A percentile compares a stretch with the other conserved stretches of the same genome.
phyloP scores from a whole-genome alignment of 2,888 invertebrate species.

The Notodonta ziczac region DNA sequence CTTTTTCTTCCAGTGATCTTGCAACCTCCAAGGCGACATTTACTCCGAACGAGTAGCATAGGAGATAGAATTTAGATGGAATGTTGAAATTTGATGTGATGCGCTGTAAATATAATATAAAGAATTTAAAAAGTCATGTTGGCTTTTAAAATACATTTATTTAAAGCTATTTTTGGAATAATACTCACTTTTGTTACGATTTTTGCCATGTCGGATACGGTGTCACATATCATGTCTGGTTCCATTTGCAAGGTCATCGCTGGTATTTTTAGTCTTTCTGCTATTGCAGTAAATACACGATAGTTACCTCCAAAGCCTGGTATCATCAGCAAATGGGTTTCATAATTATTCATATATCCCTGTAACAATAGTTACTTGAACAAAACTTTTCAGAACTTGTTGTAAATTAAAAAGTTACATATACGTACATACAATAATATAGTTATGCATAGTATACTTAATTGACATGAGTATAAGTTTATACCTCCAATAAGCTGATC shows the following conservation, averaged over 20 bases:
- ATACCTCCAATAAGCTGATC: too few species aligned
- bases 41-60: slow-evolving; percentile 61
- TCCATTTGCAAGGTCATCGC: slow-evolving; percentile 51
- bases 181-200: too few species aligned
- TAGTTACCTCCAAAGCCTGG: slow-evolving; percentile 64
- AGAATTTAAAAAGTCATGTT: too few species aligned
- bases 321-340: slow-evolving; percentile 51
- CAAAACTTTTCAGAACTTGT: slow-evolving; percentile 3
- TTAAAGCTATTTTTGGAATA: too few species aligned
- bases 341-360: slow-evolving; percentile 46
- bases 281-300: slow-evolving; percentile 41
- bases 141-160: too few species aligned
- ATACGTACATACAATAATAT: too few species aligned
- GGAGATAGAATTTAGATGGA: slow-evolving; percentile 23
- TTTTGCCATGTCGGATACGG: slow-evolving; percentile 44
- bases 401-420: too few species aligned
- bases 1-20: slow-evolving; percentile 59
- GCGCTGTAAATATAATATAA: too few species aligned
- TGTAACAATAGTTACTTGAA: slow-evolving; percentile 16
- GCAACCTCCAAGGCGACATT: slow-evolving; percentile 64
- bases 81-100: too few species aligned
- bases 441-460: too few species aligned
- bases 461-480: too few species aligned
- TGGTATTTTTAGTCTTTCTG: slow-evolving; percentile 53
- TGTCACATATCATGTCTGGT: slow-evolving; percentile 48